Percentiles rank a stretch among this genome's conserved stretches.
phyloP scores from a whole-genome alignment of 1,140 invertebrate genomes.

The Globodera ellingtonae region DNA sequence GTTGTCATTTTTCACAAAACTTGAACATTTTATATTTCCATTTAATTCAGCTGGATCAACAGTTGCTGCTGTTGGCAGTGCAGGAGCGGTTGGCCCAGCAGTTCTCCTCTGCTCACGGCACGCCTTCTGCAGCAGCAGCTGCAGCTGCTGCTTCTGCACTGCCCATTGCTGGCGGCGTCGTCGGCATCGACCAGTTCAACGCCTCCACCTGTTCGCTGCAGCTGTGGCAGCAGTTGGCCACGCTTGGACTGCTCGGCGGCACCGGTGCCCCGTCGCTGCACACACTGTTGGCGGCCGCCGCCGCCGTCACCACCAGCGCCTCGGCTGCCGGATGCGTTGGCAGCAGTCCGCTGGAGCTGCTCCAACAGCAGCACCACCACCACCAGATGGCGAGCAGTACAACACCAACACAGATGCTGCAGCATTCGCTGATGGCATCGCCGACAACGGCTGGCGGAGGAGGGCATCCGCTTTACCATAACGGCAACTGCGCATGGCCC shows the following conservation, averaged over 20 bases:
- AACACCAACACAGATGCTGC: background rate
- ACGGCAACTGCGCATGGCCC: constrained; percentile 59
- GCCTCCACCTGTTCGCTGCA: constrained; percentile 16
- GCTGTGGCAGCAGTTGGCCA: constrained; percentile 30
- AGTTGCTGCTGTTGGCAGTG: constrained; percentile 52
- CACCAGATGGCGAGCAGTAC: background rate
- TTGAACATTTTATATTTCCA: constrained; percentile 1
- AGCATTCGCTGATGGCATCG: constrained; percentile 23
- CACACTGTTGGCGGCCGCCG: background rate
- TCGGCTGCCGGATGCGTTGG: background rate
- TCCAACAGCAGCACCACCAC: constrained; percentile 3
- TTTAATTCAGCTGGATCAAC: constrained; percentile 32
- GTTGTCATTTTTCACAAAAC: background rate
- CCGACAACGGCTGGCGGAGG: background rate
- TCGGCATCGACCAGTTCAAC: constrained; percentile 10
- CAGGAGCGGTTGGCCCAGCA: constrained; percentile 54
- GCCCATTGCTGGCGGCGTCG: background rate
- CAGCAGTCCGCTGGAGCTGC: constrained; percentile 1
- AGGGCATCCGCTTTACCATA: constrained; percentile 55
- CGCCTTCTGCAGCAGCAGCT: background rate
- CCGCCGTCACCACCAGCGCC: background rate
- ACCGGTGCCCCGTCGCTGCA: constrained; percentile 6
- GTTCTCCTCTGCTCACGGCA: constrained; percentile 16
- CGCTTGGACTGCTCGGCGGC: constrained; percentile 26
- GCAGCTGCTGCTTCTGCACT: constrained; percentile 3